Evolutionary conservation across 2,113 vertebrate genomes (phyloP).

Genomic region (Connochaetes taurinus): DNA sequence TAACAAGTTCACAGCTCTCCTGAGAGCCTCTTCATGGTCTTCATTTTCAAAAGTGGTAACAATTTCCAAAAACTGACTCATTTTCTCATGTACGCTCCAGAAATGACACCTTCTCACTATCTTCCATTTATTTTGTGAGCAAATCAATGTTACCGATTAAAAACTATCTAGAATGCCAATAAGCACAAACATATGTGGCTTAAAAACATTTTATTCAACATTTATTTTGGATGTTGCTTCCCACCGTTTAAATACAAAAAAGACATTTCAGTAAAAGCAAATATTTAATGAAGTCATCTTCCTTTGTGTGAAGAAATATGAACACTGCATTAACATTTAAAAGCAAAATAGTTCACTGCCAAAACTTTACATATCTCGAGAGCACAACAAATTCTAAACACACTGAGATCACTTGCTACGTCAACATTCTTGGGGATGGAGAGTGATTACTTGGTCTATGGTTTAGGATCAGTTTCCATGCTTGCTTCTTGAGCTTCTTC

Average conservation of each 20-base stretch:
- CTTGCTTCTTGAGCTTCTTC: constrained; percentile 89
- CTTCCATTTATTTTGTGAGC: background rate
- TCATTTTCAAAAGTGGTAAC: constrained; percentile 29
- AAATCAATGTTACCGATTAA: background rate
- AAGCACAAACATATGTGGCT: background rate
- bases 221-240: background rate
- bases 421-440: background rate
- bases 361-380: constrained; percentile 2
- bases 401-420: background rate
- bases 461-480: constrained; percentile 84
- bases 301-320: constrained; percentile 35
- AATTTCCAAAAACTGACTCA: background rate
- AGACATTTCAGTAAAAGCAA: constrained; percentile 39
- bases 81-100: background rate
- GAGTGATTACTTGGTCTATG: constrained; percentile 32
- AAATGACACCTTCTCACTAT: constrained; percentile 1
- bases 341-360: background rate
- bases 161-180: background rate
- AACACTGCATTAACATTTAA: constrained; percentile 24
- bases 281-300: background rate
- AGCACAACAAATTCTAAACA: background rate
- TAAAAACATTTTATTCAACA: constrained; percentile 44
- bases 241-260: constrained; percentile 41
- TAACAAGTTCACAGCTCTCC: background rate
- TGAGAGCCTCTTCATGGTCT: background rate